phyloP scores from a whole-genome alignment of 2,797 vertebrate genomes.

The Microchirus variegatus region DNA sequence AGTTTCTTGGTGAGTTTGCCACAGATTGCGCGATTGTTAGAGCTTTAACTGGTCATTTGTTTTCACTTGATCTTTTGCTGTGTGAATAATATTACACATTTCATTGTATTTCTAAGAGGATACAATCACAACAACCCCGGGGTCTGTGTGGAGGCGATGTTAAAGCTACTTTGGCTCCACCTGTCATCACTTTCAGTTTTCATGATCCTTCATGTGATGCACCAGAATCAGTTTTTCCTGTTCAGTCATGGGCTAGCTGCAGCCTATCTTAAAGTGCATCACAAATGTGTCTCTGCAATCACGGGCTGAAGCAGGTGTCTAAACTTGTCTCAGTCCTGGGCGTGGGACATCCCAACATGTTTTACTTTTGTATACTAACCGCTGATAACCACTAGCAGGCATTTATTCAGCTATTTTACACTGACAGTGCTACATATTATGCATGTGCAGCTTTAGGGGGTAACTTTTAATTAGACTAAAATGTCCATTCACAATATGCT shows the following conservation, averaged over 20 bases:
- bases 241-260: not conserved
- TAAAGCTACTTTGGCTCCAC: not conserved
- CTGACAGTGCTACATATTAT: no score
- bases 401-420: no score
- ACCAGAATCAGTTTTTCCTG: not conserved
- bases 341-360: not conserved
- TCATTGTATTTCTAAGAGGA: conserved; percentile 2
- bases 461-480: no score
- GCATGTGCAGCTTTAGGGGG: no score
- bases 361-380: no score
- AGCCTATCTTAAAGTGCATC: not conserved
- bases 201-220: not conserved
- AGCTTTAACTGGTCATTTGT: conserved; percentile 23
- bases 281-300: not conserved
- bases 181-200: not conserved
- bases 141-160: not conserved
- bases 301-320: not conserved
- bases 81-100: not conserved
- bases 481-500: no score
- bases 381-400: no score
- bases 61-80: no score
- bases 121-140: not conserved
- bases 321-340: not conserved
- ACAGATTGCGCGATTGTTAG: conserved; percentile 11
- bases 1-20: not conserved